Conservation (phyloP, 1,140 invertebrate species). For the Meloidogyne hapla region DNA sequence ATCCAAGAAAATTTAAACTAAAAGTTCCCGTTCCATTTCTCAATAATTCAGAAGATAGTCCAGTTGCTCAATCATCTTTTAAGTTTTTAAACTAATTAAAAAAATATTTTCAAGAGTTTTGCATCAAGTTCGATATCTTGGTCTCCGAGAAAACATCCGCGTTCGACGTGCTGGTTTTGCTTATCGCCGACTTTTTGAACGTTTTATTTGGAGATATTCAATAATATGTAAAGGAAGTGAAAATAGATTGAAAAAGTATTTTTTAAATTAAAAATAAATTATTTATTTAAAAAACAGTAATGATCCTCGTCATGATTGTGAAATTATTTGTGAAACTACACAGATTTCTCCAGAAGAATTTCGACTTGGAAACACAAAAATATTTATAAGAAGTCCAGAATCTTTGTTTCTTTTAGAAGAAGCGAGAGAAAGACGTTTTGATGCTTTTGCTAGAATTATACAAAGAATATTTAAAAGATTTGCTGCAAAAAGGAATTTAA, state of each 20-base stretch:
- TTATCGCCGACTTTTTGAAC: slow-evolving; percentile 71
- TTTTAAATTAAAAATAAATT: neutral
- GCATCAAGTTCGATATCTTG: slow-evolving; percentile 73
- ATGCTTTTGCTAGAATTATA: slow-evolving; percentile 73
- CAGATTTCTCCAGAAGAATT: slow-evolving; percentile 73
- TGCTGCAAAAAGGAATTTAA: slow-evolving; percentile 71
- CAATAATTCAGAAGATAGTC: too few species aligned
- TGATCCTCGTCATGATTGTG: slow-evolving; percentile 25
- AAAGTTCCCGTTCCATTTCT: too few species aligned
- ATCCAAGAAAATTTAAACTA: too few species aligned
- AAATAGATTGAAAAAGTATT: slow-evolving; percentile 13
- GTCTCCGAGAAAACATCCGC: slow-evolving; percentile 72
- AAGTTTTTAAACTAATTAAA: neutral
- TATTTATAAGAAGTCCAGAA: slow-evolving; percentile 78
- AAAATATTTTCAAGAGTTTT: slow-evolving; percentile 64
- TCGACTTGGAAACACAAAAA: slow-evolving; percentile 74
- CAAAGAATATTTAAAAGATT: slow-evolving; percentile 76
- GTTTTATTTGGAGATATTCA: slow-evolving; percentile 71
- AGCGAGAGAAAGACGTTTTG: slow-evolving; percentile 73
- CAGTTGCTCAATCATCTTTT: neutral
- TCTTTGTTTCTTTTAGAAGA: slow-evolving; percentile 77
- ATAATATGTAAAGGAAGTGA: slow-evolving; percentile 70
- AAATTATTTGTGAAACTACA: slow-evolving; percentile 70
- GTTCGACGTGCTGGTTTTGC: slow-evolving; percentile 73
- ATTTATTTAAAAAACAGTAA: slow-evolving; percentile 20